Conservation (phyloP, 2,888 invertebrate species). For the Agonopterix alstromeriana region DNA sequence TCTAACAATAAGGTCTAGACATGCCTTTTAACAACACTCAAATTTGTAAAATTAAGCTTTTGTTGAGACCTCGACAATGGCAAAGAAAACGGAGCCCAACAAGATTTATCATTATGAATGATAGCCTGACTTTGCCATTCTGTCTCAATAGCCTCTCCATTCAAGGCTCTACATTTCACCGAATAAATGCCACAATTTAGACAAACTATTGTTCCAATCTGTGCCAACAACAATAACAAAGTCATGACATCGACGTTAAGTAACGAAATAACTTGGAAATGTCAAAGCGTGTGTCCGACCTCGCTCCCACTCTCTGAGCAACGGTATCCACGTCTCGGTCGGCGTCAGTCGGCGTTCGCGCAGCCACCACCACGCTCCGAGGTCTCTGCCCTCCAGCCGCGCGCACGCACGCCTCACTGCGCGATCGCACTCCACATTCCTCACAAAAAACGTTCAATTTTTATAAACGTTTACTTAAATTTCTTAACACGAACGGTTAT, state of each 20-base stretch:
- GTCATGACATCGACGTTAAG: constrained; percentile 48
- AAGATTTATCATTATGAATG: background rate
- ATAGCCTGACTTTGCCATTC: constrained; percentile 1
- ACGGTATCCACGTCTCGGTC: constrained; percentile 55
- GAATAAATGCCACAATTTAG: constrained; percentile 18
- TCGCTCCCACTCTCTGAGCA: constrained; percentile 61
- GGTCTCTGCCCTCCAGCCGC: constrained; percentile 61
- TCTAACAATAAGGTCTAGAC: background rate
- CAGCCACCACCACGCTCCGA: constrained; percentile 25
- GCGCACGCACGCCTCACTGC: constrained; percentile 39
- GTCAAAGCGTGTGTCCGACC: constrained; percentile 58
- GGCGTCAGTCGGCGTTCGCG: constrained; percentile 35
- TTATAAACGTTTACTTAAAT: background rate
- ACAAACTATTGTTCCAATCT: constrained; percentile 19
- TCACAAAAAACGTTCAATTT: constrained; percentile 8
- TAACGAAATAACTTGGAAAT: constrained; percentile 65
- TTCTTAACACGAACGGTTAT: background rate
- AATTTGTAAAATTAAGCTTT: background rate
- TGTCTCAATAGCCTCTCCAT: constrained; percentile 1
- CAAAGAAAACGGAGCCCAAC: constrained; percentile 3
- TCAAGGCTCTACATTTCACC: constrained; percentile 16
- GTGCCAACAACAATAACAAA: constrained; percentile 27
- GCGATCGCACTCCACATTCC: constrained; percentile 24
- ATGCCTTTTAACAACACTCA: background rate
- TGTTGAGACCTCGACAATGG: constrained; percentile 2